Conservation (phyloP, 2,888 invertebrate genomes). For the Scaptomyza tumidula region DNA sequence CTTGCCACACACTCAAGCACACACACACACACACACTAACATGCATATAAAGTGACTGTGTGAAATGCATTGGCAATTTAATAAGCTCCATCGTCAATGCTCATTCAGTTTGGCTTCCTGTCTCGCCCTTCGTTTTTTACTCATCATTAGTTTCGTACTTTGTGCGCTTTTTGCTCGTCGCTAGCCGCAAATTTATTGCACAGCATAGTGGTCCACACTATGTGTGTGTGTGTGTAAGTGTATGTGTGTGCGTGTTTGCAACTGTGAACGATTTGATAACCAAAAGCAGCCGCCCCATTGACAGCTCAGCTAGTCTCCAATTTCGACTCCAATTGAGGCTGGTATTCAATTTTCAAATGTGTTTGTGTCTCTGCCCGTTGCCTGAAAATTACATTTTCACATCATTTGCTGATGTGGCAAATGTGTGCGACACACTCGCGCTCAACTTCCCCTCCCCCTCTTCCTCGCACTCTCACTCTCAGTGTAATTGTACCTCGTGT, state of each 20-base stretch:
- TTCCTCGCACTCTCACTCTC: neutral
- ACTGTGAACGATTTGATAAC: conserved; percentile 47
- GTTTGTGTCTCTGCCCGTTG: conserved; percentile 28
- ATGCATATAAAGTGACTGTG: conserved; percentile 14
- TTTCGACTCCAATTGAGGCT: conserved; percentile 54
- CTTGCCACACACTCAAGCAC: conserved; percentile 22
- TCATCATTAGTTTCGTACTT: conserved; percentile 73
- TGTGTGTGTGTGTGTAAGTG: conserved; percentile 9
- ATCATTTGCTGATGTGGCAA: conserved; percentile 80
- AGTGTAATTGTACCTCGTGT: too few relatives aligned
- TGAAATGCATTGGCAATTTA: conserved; percentile 64
- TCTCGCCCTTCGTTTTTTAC: conserved; percentile 48
- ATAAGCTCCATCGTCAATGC: conserved; percentile 60
- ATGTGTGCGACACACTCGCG: conserved; percentile 55
- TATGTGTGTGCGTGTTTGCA: conserved; percentile 23
- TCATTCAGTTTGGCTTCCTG: neutral
- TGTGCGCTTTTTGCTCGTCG: conserved; percentile 66
- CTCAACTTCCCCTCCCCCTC: conserved; percentile 6
- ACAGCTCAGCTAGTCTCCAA: conserved; percentile 60
- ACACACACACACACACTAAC: conserved; percentile 5
- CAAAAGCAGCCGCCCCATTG: conserved; percentile 52
- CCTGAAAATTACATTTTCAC: conserved; percentile 79
- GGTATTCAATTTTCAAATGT: conserved; percentile 4
- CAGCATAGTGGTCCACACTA: conserved; percentile 25
- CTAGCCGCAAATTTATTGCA: conserved; percentile 71